Evolutionary conservation across 2,113 vertebrate species (phyloP).

Genomic region (Perognathus longimembris): DNA sequence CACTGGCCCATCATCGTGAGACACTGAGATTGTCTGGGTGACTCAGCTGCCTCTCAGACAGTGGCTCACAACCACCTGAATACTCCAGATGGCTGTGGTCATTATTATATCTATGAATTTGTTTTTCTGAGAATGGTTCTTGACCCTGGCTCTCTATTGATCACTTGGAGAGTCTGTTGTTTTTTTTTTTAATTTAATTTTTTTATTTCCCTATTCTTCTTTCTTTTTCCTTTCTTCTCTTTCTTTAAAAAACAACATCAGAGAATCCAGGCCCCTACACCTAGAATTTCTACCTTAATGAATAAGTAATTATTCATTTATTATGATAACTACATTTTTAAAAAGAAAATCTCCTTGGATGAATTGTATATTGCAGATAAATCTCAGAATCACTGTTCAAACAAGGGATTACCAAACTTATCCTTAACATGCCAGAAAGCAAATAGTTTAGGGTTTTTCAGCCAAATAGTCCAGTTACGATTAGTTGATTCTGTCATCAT

Average conservation of each 20-base stretch:
- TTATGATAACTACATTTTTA: too few species aligned
- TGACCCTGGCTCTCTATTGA: background rate
- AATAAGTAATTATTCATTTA: background rate
- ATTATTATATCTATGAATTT: background rate
- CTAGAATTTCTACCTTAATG: background rate
- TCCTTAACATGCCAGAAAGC: background rate
- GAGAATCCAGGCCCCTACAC: background rate
- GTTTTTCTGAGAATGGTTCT: background rate
- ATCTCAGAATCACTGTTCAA: background rate
- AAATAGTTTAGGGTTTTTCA: conserved; percentile 15
- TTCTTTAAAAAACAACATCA: background rate
- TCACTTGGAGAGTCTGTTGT: background rate
- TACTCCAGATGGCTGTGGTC: background rate
- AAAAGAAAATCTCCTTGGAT: too few species aligned
- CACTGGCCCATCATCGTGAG: background rate
- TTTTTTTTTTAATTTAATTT: background rate
- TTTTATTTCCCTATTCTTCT: too few species aligned
- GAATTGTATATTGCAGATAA: too few species aligned
- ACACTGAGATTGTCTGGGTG: background rate
- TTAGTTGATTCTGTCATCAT: background rate
- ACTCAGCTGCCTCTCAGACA: background rate
- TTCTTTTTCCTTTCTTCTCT: too few species aligned
- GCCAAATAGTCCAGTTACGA: background rate
- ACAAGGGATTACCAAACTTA: background rate
- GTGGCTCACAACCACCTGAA: background rate